Percentiles rank a stretch among this genome's conserved stretches.
phyloP scores from a whole-genome alignment of 2,797 vertebrate genomes.

The Peromyscus attwateri region DNA sequence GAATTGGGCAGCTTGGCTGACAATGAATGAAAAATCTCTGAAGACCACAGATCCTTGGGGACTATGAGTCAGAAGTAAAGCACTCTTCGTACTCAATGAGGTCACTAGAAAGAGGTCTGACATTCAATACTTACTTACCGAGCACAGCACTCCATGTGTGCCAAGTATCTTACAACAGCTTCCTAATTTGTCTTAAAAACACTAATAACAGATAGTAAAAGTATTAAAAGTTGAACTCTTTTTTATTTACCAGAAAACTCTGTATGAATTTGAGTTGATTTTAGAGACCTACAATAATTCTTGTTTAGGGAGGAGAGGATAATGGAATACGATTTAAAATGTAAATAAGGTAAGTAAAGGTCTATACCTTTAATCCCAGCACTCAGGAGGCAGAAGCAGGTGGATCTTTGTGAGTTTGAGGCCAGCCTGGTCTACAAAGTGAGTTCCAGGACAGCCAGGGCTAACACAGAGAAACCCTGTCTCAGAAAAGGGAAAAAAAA shows the following conservation, averaged over 20 bases:
- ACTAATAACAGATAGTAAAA: slow-evolving; percentile 32
- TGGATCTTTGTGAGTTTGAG: not conserved
- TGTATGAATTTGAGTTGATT: slow-evolving; percentile 31
- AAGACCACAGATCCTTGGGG: slow-evolving; percentile 26
- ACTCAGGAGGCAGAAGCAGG: not conserved
- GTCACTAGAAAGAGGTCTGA: slow-evolving; percentile 34
- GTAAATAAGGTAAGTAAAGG: not conserved
- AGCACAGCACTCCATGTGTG: slow-evolving; percentile 19
- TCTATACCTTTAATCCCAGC: not conserved
- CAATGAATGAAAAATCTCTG: slow-evolving; percentile 7
- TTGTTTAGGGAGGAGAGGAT: slow-evolving; percentile 5
- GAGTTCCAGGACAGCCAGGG: not conserved
- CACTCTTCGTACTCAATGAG: slow-evolving; percentile 26
- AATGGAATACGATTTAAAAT: not conserved
- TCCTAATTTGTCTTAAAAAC: slow-evolving; percentile 34
- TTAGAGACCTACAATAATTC: slow-evolving; percentile 59
- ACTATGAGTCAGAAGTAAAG: slow-evolving; percentile 21
- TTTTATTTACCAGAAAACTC: slow-evolving; percentile 44
- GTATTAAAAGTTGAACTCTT: slow-evolving; percentile 52
- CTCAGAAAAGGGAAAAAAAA: not conserved
- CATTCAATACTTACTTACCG: slow-evolving; percentile 51
- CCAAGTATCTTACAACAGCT: slow-evolving; percentile 7
- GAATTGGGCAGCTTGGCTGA: not conserved
- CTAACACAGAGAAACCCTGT: not conserved
- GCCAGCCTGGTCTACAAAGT: not conserved